Base-by-base conservation (phyloP, 2,888 invertebrate genomes). In the Parthenolecanium corni region DNA sequence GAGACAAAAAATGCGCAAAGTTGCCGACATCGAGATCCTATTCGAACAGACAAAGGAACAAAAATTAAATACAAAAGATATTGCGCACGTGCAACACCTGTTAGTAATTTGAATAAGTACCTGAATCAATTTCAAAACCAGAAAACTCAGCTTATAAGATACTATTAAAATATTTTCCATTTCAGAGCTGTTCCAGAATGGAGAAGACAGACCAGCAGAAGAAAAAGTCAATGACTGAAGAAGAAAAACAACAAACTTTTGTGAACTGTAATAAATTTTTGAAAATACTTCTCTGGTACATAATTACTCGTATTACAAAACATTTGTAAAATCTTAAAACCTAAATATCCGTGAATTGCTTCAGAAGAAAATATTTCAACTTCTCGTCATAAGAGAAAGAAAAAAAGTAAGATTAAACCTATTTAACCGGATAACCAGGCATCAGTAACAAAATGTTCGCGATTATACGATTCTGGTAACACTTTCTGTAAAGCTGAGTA, bases 391-490 rank as follows among this genome's bases (percentile, higher is more conserved):
- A 9, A 44, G 5, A 18, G 14, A 9, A 44, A 44, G 44, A 14
- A 31, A 6, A 9, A 44, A 16, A 18, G 14, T 44, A 44, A 44
- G 44, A 14, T 16, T 44, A 44, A 14, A 44, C 14, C 18, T 42
- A 40, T 20, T 40, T 16, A 54, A 14, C 51, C 61, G 12, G 61
- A 38, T 21, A 51, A 24, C 61, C 61, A 61, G 5, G 61, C 31
- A 52, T 52, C 31, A 14, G 25, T 31, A 1, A 31, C n/a, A 5
- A 36, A 61, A n/a, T 47, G 61, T 38, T 61, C 51, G 23, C 61
- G 61, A 61, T 51, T 61, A n/a, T 38, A 61, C 2, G 61, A 23
- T 49, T 61, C 61, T 16, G 49, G 61, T 23, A 61, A 24, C 36
- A 61, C 49, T 49, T 61, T 61, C 2, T 49, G 14, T 11, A 61